Conservation (phyloP, 2,797 vertebrate genomes). For the Myotis planiceps region DNA sequence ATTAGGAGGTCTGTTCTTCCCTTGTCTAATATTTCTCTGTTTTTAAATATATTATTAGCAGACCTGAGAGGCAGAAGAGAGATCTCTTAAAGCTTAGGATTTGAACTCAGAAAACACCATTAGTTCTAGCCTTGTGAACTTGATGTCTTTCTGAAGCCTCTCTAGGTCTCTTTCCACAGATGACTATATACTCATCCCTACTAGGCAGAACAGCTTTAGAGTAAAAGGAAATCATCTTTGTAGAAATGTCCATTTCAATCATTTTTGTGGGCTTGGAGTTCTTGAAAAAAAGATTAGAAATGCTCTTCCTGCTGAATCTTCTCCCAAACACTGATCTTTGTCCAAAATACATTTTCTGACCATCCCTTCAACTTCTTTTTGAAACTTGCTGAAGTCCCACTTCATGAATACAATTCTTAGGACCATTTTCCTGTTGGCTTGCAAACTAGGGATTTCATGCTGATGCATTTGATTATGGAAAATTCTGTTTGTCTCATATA, state of each 20-base stretch:
- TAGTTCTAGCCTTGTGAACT: not conserved
- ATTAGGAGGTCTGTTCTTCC: not conserved
- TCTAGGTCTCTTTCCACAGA: not conserved
- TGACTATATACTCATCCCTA: not conserved
- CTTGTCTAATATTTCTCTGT: not conserved
- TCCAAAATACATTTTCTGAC: not conserved
- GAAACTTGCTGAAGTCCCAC: not conserved
- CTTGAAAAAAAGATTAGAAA: conserved; percentile 14
- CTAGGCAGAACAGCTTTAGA: not conserved
- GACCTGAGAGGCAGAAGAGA: not conserved
- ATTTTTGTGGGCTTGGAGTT: not conserved
- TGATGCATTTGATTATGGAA: not conserved
- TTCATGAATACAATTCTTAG: not conserved
- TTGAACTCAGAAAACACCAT: not conserved
- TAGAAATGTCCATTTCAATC: not conserved
- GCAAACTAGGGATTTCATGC: not conserved
- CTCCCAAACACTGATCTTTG: not conserved
- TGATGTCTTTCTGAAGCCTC: not conserved
- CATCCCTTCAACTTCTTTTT: not conserved
- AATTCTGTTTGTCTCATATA: not conserved
- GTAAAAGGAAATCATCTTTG: conserved; percentile 6
- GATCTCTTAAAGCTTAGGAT: not conserved
- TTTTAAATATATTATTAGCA: not conserved
- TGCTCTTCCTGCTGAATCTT: not conserved
- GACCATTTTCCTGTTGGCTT: not conserved